Evolutionary conservation across 2,113 vertebrate species (phyloP), one percentile per base, ranked within the genome.

Genomic region (Chrysemys picta): DNA sequence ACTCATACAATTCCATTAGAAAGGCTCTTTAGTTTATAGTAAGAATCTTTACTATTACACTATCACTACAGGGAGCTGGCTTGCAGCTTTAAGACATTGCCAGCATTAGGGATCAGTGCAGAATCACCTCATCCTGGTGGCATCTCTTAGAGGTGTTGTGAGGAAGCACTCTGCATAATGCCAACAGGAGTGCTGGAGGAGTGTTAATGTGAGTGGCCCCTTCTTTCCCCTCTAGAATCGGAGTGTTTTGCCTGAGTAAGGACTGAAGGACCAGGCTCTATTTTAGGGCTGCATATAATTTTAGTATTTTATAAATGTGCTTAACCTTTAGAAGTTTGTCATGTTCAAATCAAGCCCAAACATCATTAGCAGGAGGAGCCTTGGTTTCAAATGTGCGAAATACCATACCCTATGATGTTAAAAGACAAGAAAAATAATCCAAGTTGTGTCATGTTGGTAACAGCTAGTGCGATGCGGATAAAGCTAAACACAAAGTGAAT

Each of bases 41-140:
- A 45, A 82, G 16, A 0, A 0, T 6, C 1, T 56, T n/a, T 75
- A 17, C 53, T 24, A 42, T 49, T 53, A 3, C 2, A 72, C 0
- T 9, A 69, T 3, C 80, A 21, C 49, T 29, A 10, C 11, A 87
- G 42, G 27, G 5, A 14, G 4, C 25, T n/a, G 93, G 38, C 92
- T 49, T 31, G 72, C 82, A 38, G 96, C 89, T 57, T 78, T 78
- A 78, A 78, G 75, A 24, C 12, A 78, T 25, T 1, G n/a, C 76
- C 87, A 2, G 80, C 42, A 0, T 8, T 53, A 1, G 11, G 29
- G 92, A 65, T 3, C 0, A 3, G 45, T 1, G 84, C 22, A 0
- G 82, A 72, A 85, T 53, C 1, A 0, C 54, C 8, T 80, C 8
- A 42, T 9, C 85, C 87, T 1, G 0, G 24, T 5, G 80, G 84